phyloP scores from a whole-genome alignment of 1,140 invertebrate genomes.

The Polypedilum pembai region DNA sequence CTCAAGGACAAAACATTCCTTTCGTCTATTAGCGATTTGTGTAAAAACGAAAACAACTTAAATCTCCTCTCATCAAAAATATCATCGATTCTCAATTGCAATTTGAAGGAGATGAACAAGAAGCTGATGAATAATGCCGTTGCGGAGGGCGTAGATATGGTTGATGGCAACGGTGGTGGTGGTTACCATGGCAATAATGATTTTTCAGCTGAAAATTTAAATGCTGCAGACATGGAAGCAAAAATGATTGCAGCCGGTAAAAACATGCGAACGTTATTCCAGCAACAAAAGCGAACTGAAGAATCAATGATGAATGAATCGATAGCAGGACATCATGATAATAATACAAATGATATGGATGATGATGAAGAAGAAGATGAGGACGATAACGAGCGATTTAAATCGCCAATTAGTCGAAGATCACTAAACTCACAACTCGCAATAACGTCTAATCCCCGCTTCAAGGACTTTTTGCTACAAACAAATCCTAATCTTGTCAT shows the following conservation, averaged over 20 bases:
- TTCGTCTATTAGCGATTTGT: slow-evolving; percentile 43
- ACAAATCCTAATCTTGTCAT: slow-evolving; percentile 41
- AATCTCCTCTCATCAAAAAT: slow-evolving; percentile 43
- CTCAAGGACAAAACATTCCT: slow-evolving; percentile 26
- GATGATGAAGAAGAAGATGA: slow-evolving; percentile 15
- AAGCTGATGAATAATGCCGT: not conserved
- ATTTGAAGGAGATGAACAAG: slow-evolving; percentile 17
- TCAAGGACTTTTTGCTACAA: slow-evolving; percentile 35
- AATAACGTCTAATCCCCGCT: slow-evolving; percentile 32
- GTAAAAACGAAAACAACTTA: slow-evolving; percentile 42
- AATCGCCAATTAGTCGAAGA: slow-evolving; percentile 9
- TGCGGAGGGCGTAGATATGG: not conserved
- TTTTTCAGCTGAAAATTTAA: not conserved
- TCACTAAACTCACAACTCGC: not conserved
- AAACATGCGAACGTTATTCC: not conserved
- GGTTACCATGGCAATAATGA: not conserved
- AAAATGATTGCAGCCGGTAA: slow-evolving; percentile 6
- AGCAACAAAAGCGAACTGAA: not conserved
- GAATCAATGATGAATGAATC: slow-evolving; percentile 18
- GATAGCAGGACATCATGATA: not conserved
- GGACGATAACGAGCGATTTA: not conserved
- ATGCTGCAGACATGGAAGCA: not conserved
- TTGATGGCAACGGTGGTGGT: not conserved
- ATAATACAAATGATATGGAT: slow-evolving; percentile 20
- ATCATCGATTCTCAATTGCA: slow-evolving; percentile 37